Conservation (phyloP, 92 coral and sea anemone genomes). For the Blastomussa wellsi region DNA sequence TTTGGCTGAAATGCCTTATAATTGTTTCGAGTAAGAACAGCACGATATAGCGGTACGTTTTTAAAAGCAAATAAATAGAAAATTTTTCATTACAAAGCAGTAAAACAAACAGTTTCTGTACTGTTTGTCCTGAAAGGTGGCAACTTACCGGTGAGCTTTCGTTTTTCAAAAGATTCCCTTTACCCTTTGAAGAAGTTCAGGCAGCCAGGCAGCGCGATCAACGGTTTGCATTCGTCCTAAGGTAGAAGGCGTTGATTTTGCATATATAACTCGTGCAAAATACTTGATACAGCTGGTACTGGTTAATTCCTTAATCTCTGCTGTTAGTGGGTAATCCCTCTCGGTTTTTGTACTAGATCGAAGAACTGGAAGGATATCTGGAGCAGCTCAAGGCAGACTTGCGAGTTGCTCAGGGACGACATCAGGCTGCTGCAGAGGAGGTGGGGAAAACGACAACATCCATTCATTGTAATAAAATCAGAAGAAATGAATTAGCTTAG, state of each 20-base stretch:
- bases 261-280: background rate
- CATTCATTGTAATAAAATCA: background rate
- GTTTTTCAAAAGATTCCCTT: background rate
- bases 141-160: background rate
- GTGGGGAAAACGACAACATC: slow-evolving; percentile 37
- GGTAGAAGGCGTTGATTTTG: background rate
- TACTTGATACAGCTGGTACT: background rate
- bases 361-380: slow-evolving; percentile 82
- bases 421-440: slow-evolving; percentile 84
- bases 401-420: slow-evolving; percentile 80
- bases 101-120: background rate
- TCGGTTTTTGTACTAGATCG: slow-evolving; percentile 52
- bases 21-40: background rate
- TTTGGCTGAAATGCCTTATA: no score
- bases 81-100: background rate
- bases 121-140: background rate
- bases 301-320: background rate
- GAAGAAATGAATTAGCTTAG: background rate
- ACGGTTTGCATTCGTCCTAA: background rate
- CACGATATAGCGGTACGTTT: background rate
- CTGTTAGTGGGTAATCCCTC: no score
- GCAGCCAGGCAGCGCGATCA: background rate
- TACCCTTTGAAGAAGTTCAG: no score
- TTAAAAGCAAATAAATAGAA: background rate
- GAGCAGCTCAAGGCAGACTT: slow-evolving; percentile 95